Conservation (phyloP, 1,140 invertebrate genomes). For the Diorhabda sublineata region DNA sequence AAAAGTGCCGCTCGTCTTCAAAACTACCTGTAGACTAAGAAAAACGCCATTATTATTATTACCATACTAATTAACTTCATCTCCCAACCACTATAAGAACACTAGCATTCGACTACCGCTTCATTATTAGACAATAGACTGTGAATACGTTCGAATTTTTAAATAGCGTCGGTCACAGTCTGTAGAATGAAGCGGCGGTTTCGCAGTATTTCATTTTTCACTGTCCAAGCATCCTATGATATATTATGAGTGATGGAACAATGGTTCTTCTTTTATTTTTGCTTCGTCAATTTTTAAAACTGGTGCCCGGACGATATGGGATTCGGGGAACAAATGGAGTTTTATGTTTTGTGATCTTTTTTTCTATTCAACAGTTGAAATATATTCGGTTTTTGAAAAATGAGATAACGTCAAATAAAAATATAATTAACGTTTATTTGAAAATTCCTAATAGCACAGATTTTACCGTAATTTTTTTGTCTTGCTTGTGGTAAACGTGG, state of each 20-base stretch:
- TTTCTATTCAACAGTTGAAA: too few relatives aligned
- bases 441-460: too few relatives aligned
- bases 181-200: background rate
- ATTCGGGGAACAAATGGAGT: background rate
- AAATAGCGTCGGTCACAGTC: background rate
- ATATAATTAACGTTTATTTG: too few relatives aligned
- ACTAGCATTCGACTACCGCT: background rate
- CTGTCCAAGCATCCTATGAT: background rate
- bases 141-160: background rate
- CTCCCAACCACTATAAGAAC: background rate
- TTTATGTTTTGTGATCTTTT: background rate
- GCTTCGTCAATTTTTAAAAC: conserved; percentile 2
- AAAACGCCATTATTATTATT: conserved; percentile 1
- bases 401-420: too few relatives aligned
- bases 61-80: conserved; percentile 1
- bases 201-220: conserved; percentile 2
- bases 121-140: background rate
- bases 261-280: conserved; percentile 3
- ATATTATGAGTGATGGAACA: conserved; percentile 2
- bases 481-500: too few relatives aligned
- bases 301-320: background rate
- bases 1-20: background rate
- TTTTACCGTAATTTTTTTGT: too few relatives aligned
- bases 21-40: background rate
- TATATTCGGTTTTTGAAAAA: too few relatives aligned